Base-by-base conservation (phyloP, 2,113 vertebrate species). In the Gila orcuttii region DNA sequence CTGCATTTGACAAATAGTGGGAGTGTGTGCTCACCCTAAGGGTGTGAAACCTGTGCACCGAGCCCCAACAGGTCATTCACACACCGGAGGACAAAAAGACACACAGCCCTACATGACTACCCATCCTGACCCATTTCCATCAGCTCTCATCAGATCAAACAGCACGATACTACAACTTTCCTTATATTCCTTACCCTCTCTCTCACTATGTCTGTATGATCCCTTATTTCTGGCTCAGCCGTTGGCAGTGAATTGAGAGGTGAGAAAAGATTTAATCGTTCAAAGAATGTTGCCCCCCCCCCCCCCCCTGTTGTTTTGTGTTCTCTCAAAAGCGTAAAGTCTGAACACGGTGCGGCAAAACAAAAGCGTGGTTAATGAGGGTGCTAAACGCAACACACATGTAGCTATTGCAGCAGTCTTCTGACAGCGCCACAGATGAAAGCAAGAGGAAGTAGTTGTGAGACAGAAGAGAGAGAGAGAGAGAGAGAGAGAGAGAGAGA, bases 111-210 rank as follows among this genome's bases (percentile, higher is more conserved):
- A 73, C 68, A 83, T 42, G 81, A 73, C 81, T 47, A 66, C 50
- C 17, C 83, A 88, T 74, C 83, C 64, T 90, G 89, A 88, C 89
- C 89, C 76, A 88, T 83, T 90, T 90, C 82, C 77, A 83, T 86
- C 87, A 87, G 33, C 55, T 86, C 39, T 79, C 47, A 89, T 90
- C 71, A 82, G 55, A 79, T 86, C 85, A 59, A 47, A 36, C 86
- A 89, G 45, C 79, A 69, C 79, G 25, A 78, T 64, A 11, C 82
- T 85, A 87, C 77, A 85, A 69, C 88, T 85, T 13, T 74, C 69
- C 45, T 17, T 79, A 68, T 69, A 79, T 74, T 86, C 25, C 71
- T 84, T 79, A 77, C 33, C 84, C 55, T 68, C 47, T 86, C 68
- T 68, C 47, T 85, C 57, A 82, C 45, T 71, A 13, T 82, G 3